phyloP scores from a whole-genome alignment of 2,888 invertebrate genomes.

The Metallyticus violacea region DNA sequence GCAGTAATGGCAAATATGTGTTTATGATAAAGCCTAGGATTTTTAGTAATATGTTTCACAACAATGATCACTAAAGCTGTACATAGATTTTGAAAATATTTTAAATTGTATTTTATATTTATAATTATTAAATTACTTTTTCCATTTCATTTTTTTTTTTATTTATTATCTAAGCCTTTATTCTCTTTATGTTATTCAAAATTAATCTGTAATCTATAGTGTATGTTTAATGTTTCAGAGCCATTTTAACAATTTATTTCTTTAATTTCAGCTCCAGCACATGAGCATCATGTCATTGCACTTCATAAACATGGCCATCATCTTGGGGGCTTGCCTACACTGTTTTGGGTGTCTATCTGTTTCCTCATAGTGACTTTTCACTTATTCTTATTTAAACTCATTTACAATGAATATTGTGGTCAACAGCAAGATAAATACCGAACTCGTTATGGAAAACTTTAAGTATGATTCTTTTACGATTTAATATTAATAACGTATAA shows the following conservation, averaged over 20 bases:
- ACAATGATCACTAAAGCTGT: background rate
- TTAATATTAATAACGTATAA: too few species aligned
- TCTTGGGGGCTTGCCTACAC: conserved; percentile 82
- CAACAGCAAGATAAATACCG: conserved; percentile 63
- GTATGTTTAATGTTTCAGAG: background rate
- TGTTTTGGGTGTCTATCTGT: conserved; percentile 90
- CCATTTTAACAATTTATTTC: conserved; percentile 17
- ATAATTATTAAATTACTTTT: background rate
- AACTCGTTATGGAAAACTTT: conserved; percentile 67
- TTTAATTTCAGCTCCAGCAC: conserved; percentile 71
- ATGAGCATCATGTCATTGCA: conserved; percentile 86
- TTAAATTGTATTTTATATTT: background rate
- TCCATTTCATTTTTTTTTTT: background rate
- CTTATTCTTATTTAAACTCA: conserved; percentile 86
- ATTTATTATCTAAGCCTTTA: too few species aligned
- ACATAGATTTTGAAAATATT: too few species aligned
- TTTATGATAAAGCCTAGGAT: background rate
- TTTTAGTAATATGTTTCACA: background rate
- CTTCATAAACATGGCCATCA: conserved; percentile 88
- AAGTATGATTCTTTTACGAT: background rate
- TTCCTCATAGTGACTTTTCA: conserved; percentile 88
- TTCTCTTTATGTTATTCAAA: too few species aligned
- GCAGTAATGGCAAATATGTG: too few species aligned
- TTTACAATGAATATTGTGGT: conserved; percentile 82
- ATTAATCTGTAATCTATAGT: too few species aligned